Conservation (phyloP, 2,113 vertebrate species). For the Oreochromis tanganicae region DNA sequence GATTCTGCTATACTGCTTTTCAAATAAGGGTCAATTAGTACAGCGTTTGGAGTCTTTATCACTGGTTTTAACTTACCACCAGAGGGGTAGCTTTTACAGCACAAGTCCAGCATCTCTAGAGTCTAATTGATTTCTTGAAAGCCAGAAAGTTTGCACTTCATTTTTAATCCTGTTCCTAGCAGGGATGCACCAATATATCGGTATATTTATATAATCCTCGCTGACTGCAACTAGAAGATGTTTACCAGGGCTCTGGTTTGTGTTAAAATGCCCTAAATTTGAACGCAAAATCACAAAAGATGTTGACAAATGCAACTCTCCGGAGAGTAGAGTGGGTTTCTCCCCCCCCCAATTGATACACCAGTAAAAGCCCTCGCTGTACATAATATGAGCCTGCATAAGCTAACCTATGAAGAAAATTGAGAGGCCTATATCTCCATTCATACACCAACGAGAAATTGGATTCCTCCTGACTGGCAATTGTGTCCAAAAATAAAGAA, state of each 20-base stretch:
- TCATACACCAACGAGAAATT: background rate
- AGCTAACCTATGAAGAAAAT: slow-evolving; percentile 19
- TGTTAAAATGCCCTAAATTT: background rate
- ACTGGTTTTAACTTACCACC: background rate
- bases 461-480: background rate
- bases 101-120: background rate
- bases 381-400: background rate
- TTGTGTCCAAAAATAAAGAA: background rate
- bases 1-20: background rate
- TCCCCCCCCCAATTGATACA: background rate
- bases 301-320: background rate
- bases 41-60: background rate
- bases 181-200: background rate
- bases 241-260: background rate
- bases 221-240: background rate
- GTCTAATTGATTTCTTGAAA: background rate
- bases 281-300: background rate
- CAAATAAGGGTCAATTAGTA: background rate
- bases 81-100: background rate
- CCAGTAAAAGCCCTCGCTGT: background rate
- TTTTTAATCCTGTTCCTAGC: background rate
- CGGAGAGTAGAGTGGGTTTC: background rate
- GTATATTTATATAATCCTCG: background rate
- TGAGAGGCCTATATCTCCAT: background rate
- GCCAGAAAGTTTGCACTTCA: background rate